Evolutionary conservation across 1,140 invertebrate species (phyloP).

Genomic region (Anthonomus grandis): DNA sequence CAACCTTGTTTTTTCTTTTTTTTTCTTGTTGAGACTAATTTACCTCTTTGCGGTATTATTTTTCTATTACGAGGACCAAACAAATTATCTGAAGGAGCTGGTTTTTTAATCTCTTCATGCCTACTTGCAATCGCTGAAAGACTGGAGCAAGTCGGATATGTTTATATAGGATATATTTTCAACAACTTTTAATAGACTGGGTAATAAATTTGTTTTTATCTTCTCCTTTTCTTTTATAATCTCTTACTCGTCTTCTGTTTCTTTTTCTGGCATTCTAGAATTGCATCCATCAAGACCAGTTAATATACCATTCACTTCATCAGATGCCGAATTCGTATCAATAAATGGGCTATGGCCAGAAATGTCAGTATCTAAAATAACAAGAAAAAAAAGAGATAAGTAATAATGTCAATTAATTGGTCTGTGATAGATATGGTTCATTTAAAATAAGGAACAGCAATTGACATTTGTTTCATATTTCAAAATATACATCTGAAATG

Average conservation of each 20-base stretch:
- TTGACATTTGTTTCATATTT: too few relatives aligned
- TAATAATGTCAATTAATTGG: constrained; percentile 1
- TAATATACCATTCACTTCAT: constrained; percentile 3
- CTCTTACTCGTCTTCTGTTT: background rate
- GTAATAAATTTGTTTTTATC: constrained; percentile 1
- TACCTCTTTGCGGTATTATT: too few relatives aligned
- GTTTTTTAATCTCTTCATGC: background rate
- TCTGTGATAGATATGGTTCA: too few relatives aligned
- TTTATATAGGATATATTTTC: background rate
- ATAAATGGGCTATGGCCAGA: background rate
- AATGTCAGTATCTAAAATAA: constrained; percentile 2
- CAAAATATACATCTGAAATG: too few relatives aligned
- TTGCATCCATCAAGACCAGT: constrained; percentile 4
- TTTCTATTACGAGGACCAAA: background rate
- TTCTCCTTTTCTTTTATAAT: background rate
- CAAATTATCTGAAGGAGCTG: background rate
- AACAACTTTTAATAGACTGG: constrained; percentile 1
- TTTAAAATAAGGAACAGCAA: too few relatives aligned
- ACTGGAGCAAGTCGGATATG: background rate
- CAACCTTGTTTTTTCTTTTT: background rate
- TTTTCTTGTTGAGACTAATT: background rate
- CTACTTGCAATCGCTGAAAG: background rate
- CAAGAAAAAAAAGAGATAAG: background rate
- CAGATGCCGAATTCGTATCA: background rate
- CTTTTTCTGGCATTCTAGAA: constrained; percentile 6